A percentile compares a stretch with the other conserved stretches of the same genome.
Conservation (phyloP, 2,797 vertebrate species). For the Thaleichthys pacificus region DNA sequence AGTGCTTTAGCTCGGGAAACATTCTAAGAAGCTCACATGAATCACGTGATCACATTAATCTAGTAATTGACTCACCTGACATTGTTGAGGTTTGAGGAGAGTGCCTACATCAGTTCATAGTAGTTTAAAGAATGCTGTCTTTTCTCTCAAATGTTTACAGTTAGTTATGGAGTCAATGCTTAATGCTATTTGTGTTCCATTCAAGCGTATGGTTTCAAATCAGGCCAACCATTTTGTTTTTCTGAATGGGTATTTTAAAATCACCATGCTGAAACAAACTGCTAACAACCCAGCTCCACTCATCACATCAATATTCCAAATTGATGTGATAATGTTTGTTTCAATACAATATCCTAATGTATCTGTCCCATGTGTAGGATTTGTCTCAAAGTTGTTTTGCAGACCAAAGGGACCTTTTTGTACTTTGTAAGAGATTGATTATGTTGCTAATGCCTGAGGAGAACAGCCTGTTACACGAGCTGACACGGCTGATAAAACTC, state of each 20-base stretch:
- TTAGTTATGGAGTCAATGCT: no score
- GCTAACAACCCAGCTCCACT: not conserved
- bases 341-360: not conserved
- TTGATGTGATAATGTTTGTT: not conserved
- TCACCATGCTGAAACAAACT: not conserved
- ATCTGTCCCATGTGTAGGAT: not conserved
- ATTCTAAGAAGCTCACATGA: no score
- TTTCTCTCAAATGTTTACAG: no score
- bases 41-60: no score
- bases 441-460: slow-evolving; percentile 13
- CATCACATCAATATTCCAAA: not conserved
- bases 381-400: not conserved
- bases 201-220: no score
- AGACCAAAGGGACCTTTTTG: not conserved
- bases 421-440: slow-evolving; percentile 24
- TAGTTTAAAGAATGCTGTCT: not conserved
- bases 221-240: no score
- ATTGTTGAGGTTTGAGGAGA: not conserved
- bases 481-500: not conserved
- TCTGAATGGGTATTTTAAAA: no score
- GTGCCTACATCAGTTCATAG: not conserved
- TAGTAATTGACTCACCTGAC: not conserved
- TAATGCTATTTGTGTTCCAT: no score
- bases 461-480: slow-evolving; percentile 30
- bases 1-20: not conserved